Percentiles rank a stretch among this genome's conserved stretches.
Evolutionary conservation across 1,140 invertebrate genomes (phyloP).

Genomic region (Acyrthosiphon pisum): DNA sequence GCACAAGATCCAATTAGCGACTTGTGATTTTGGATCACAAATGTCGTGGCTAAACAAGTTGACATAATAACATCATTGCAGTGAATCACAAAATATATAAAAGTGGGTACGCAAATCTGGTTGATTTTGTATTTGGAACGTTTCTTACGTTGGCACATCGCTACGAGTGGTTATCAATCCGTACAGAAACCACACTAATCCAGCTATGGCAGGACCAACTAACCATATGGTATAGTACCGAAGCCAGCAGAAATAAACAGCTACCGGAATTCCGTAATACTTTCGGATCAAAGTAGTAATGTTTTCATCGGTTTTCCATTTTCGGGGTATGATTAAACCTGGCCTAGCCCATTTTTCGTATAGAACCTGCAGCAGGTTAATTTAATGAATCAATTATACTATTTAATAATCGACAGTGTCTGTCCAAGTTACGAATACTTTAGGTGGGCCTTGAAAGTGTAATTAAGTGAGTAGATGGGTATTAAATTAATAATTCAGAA

Average conservation of each 20-base stretch:
- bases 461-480: background rate
- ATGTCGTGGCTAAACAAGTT: background rate
- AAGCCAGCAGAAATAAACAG: constrained; percentile 49
- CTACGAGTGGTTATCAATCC: constrained; percentile 25
- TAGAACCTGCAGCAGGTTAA: background rate
- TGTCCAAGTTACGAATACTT: background rate
- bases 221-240: constrained; percentile 46
- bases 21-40: constrained; percentile 39
- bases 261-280: constrained; percentile 43
- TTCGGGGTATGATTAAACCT: background rate
- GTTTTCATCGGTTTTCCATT: constrained; percentile 3
- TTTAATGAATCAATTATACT: background rate
- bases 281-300: constrained; percentile 9
- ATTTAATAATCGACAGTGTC: background rate
- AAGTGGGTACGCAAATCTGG: background rate
- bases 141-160: constrained; percentile 34
- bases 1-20: constrained; percentile 41
- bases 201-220: constrained; percentile 45
- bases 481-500: background rate
- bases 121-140: background rate
- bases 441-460: background rate
- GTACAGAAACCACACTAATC: constrained; percentile 30
- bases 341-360: constrained; percentile 49
- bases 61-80: background rate
- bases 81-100: background rate